Base-by-base conservation (phyloP, 2,113 vertebrate species). In the Mesocricetus auratus region DNA sequence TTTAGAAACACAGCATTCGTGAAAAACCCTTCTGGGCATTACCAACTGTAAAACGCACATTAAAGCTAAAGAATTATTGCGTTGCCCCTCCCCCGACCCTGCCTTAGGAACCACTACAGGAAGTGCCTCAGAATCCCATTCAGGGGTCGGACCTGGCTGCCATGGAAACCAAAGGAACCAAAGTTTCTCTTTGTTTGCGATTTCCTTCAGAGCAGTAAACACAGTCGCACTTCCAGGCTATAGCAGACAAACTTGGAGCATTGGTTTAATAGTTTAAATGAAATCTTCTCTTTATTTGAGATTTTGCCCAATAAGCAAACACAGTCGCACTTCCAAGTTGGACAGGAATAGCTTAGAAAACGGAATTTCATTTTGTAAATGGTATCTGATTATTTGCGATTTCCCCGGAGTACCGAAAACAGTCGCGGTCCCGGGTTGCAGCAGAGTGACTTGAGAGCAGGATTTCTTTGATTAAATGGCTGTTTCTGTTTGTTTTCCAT, bases 41-140 rank as follows among this genome's bases (percentile, higher is more conserved):
- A 77, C 13, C 3, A 13, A 16, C 26, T 47, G 42, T 50, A 77
- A n/a, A 77, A 31, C 13, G 13, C 45, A 50, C 74, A 17, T 77
- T 8, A 16, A 77, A 77, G 45, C 42, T 31, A 69, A 69, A 3
- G 7, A 16, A 7, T 69, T 69, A 36, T 19, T 36, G 16, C 16
- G 16, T 16, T 69, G 2, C 68, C 6, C 33, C 15, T 15, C 33
- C 31, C 6, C 5, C 17, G 16, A 19, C 2, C n/a, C n/a, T n/a
- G 10, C 10, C 21, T 5, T 10, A 31, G 11, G 53, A 39, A 3
- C 1, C 0, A 4, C 31, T 12, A 36, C 31, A 53, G 50, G 77
- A 79, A 56, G 9, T 79, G 50, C 47, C 4, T 79, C 77, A 53
- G 24, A 62, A 26, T 62, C 60, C 8, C 10, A n/a, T 22, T 9